Percentiles rank a stretch among this genome's conserved stretches.
phyloP scores from a whole-genome alignment of 2,888 invertebrate genomes.

The Tachina lurida region DNA sequence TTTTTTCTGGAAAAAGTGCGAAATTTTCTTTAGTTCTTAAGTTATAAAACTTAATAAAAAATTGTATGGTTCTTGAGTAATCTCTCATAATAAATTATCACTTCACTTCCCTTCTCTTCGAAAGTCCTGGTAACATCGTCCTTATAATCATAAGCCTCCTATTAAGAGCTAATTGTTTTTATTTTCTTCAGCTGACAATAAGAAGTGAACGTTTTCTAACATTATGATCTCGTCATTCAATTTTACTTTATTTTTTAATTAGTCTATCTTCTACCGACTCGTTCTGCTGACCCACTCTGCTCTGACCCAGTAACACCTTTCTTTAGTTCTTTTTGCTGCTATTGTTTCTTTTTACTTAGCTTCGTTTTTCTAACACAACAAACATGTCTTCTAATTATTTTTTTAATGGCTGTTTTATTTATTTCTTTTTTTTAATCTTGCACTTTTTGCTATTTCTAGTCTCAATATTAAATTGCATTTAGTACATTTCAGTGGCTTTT shows the following conservation, averaged over 20 bases:
- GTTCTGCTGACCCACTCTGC: constrained; percentile 55
- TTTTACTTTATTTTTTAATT: constrained; percentile 5
- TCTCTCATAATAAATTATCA: too few relatives aligned
- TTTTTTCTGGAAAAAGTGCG: too few relatives aligned
- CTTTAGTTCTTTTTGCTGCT: not conserved
- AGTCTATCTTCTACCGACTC: not conserved
- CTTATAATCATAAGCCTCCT: not conserved
- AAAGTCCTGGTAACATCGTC: too few relatives aligned
- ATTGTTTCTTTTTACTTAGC: not conserved
- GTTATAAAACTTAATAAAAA: too few relatives aligned
- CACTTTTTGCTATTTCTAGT: not conserved
- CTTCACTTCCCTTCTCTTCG: too few relatives aligned
- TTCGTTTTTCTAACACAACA: not conserved
- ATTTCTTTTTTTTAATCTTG: constrained; percentile 17
- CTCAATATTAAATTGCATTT: constrained; percentile 36
- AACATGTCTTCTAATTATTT: constrained; percentile 24
- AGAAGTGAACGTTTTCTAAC: constrained; percentile 6
- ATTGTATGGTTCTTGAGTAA: too few relatives aligned
- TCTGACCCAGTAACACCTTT: constrained; percentile 60
- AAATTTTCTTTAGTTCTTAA: too few relatives aligned
- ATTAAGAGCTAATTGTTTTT: not conserved
- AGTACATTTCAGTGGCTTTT: constrained; percentile 1
- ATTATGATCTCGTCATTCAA: constrained; percentile 12
- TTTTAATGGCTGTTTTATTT: constrained; percentile 32
- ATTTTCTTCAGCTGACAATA: not conserved